Base-by-base conservation (phyloP, 2,888 invertebrate genomes). In the Blera fallax region DNA sequence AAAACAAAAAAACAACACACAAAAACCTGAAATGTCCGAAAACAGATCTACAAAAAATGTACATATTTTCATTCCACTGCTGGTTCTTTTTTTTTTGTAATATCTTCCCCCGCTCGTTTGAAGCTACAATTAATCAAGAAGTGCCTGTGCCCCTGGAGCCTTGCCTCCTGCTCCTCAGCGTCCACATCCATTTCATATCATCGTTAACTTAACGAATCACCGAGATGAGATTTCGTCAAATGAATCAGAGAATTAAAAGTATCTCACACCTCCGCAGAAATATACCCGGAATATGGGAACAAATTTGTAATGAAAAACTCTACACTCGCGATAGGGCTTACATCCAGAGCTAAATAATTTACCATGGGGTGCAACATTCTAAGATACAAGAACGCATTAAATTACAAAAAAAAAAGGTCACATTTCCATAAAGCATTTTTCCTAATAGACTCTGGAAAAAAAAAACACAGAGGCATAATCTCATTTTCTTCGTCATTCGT, bases 41-140 rank as follows among this genome's bases (percentile, higher is more conserved):
- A 77, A 56, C 62, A 48, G 54, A 64, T 64, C 54, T 21, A 40
- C 56, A 54, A 58, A 62, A 73, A 58, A 16, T 4, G 27, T 34
- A 18, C 37, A 58, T 16, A 72, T 29, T 58, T 73, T 18, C 34
- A 29, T 45, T 74, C 48, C 48, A 56, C 34, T 62, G 37, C 62
- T 64, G 45, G 56, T 56, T n/a, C n/a, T n/a, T n/a, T n/a, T n/a
- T n/a, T n/a, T n/a, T 74, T 34, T 65, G 24, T 29, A 7, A 40
- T 48, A 69, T 64, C 72, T 77, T 83, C 82, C 72, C 70, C 52
- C 45, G 72, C 58, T 83, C 45, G 24, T 43, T 48, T 54, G 48
- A 54, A 48, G 73, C 60, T 37, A 48, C 74, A 84, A 84, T 84
- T 84, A 80, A 80, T 84, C 84, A 84, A 84, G 72, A 18, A 73